Conservation (phyloP, 2,797 vertebrate species). For the Staurois parvus region DNA sequence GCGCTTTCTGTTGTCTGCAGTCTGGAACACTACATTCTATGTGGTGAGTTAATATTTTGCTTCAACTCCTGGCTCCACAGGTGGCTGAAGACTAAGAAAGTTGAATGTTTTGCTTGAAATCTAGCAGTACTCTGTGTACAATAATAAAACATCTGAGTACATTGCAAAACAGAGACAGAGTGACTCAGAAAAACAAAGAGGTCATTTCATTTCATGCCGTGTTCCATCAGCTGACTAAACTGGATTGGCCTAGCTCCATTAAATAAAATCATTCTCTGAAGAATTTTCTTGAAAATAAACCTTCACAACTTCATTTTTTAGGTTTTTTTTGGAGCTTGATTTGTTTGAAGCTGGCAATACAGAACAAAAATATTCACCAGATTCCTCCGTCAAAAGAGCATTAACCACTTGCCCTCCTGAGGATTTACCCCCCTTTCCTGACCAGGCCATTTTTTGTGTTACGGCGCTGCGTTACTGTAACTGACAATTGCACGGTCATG, state of each 20-base stretch:
- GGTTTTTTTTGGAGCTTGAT: background rate
- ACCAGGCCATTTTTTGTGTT: too few species aligned
- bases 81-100: slow-evolving; percentile 53
- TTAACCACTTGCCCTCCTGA: too few species aligned
- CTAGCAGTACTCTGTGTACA: slow-evolving; percentile 54
- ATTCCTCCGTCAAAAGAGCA: too few species aligned
- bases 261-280: background rate
- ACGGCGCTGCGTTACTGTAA: too few species aligned
- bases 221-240: slow-evolving; percentile 34
- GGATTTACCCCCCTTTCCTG: too few species aligned
- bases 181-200: slow-evolving; percentile 41
- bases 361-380: too few species aligned
- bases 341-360: background rate
- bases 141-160: slow-evolving; percentile 50
- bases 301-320: background rate
- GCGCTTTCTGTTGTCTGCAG: background rate
- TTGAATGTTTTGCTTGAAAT: slow-evolving; percentile 53
- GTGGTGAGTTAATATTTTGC: slow-evolving; percentile 47
- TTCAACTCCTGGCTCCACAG: slow-evolving; percentile 52
- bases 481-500: too few species aligned
- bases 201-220: slow-evolving; percentile 28
- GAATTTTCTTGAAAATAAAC: background rate
- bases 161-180: slow-evolving; percentile 42
- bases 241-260: background rate
- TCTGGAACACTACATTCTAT: background rate